Evolutionary conservation across 2,113 vertebrate species (phyloP).

Genomic region (Cinclus mexicanus): DNA sequence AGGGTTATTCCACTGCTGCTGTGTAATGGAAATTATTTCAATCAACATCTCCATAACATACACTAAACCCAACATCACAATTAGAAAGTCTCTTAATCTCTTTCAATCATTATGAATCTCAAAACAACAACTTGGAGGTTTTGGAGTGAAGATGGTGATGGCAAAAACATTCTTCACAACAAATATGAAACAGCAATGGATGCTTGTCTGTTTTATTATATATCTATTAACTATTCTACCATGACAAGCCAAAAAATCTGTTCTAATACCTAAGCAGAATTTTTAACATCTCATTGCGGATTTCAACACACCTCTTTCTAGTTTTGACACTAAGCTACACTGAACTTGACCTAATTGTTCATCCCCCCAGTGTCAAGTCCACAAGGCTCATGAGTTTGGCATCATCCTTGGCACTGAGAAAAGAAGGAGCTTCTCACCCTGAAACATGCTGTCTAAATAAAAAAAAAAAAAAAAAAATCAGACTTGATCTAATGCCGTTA

Average conservation of each 20-base stretch:
- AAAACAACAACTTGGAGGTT: background rate
- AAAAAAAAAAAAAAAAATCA: background rate
- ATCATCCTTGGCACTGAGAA: background rate
- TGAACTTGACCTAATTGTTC: background rate
- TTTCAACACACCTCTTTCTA: background rate
- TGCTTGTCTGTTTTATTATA: background rate
- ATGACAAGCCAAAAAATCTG: background rate
- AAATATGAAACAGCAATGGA: background rate
- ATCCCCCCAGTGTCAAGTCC: background rate
- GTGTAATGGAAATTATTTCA: background rate
- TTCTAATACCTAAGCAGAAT: background rate
- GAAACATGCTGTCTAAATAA: background rate
- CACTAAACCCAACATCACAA: background rate
- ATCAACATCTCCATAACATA: background rate
- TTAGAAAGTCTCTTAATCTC: background rate
- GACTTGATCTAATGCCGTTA: rapidly evolving
- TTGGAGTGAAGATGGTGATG: background rate
- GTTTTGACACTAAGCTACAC: background rate
- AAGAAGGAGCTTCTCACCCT: background rate
- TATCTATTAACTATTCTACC: background rate
- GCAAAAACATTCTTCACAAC: background rate
- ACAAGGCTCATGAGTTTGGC: background rate
- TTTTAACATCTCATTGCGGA: background rate
- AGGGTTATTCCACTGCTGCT: background rate
- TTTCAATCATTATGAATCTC: background rate